Evolutionary conservation across 2,113 vertebrate species (phyloP).

Genomic region (Parotia lawesii): DNA sequence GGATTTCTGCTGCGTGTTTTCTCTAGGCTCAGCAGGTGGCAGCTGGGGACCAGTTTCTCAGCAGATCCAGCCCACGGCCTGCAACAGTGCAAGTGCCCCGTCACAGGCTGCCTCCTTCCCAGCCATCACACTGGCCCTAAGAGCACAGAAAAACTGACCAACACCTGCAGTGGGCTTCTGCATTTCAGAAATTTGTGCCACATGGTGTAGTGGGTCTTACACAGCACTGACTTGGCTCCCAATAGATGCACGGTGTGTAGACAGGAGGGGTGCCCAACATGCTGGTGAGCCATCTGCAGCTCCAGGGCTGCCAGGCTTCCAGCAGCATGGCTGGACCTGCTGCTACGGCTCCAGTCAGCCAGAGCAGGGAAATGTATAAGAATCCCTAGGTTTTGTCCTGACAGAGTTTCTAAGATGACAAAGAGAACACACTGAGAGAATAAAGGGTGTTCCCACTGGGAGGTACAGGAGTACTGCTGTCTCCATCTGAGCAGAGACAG

Average conservation of each 20-base stretch:
- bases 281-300: neutral
- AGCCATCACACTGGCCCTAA: neutral
- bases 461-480: neutral
- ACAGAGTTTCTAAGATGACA: neutral
- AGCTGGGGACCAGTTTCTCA: neutral
- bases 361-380: neutral
- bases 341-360: neutral
- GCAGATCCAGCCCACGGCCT: neutral
- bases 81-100: fast-evolving
- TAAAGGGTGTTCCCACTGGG: neutral
- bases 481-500: neutral
- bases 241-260: fast-evolving
- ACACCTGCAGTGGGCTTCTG: neutral
- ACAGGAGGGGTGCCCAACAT: fast-evolving
- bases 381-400: neutral
- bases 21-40: neutral
- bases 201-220: fast-evolving
- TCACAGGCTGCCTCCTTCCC: neutral
- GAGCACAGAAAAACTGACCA: neutral
- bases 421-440: neutral
- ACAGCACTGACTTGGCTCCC: neutral
- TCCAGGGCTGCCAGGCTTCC: neutral
- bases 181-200: neutral
- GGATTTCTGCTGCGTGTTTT: neutral
- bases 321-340: neutral